Evolutionary conservation across 2,797 vertebrate species (phyloP).

Genomic region (Phataginus tricuspis): DNA sequence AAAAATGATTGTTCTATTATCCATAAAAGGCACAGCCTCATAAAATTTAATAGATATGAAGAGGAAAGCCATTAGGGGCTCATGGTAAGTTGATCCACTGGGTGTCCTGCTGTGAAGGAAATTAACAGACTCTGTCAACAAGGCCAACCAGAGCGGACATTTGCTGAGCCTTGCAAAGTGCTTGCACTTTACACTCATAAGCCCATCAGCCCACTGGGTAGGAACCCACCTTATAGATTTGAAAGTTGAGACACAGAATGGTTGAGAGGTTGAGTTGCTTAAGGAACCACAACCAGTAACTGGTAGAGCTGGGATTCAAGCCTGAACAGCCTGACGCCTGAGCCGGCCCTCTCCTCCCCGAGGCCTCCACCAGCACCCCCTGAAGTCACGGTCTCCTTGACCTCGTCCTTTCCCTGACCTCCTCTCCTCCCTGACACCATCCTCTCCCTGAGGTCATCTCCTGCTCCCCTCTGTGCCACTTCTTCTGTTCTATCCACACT

Average conservation of each 20-base stretch:
- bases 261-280: background rate
- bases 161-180: background rate
- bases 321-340: background rate
- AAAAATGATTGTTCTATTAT: background rate
- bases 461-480: fast-evolving
- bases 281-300: background rate
- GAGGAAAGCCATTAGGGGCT: background rate
- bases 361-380: background rate
- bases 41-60: background rate
- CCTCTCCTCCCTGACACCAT: no score
- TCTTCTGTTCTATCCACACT: background rate
- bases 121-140: background rate
- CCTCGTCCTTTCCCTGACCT: background rate
- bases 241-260: background rate
- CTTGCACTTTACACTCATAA: background rate
- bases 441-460: background rate
- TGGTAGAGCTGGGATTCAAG: background rate
- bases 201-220: no score
- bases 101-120: background rate
- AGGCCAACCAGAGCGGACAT: background rate
- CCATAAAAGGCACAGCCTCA: background rate
- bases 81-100: background rate
- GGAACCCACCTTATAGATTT: background rate
- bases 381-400: background rate
- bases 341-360: background rate